These are phyloP conservation scores for Linhomoeus sp. DNA, from an alignment of 2,888 invertebrate genomes.

Conservation along the genomic window DNA sequence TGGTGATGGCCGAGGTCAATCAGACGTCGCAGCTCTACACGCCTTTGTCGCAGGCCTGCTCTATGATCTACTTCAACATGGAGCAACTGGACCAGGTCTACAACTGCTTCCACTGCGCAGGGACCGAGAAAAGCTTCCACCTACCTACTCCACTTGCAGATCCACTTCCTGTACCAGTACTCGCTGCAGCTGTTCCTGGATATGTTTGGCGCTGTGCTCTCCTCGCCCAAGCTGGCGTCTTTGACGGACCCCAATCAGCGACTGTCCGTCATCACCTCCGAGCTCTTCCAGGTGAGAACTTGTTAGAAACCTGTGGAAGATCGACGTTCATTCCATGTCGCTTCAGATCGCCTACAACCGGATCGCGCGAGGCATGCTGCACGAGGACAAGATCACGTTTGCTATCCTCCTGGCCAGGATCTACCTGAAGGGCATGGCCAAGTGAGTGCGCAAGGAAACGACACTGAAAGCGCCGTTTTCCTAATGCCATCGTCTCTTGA, in stretches of 20 bases:
- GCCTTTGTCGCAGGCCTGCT: slow-evolving; percentile 82
- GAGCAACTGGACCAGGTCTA: slow-evolving; percentile 63
- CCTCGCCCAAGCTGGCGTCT: slow-evolving; percentile 51
- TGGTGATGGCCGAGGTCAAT: slow-evolving; percentile 89
- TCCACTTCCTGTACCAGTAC: slow-evolving; percentile 96
- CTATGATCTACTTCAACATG: slow-evolving; percentile 96
- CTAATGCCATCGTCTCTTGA: not conserved
- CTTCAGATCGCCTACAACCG: slow-evolving; percentile 78
- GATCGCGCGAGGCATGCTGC: slow-evolving; percentile 90
- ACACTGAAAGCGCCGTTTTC: too few relatives aligned
- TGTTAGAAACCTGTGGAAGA: too few relatives aligned
- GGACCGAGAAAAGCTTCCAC: too few relatives aligned
- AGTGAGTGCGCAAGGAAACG: slow-evolving; percentile 18
- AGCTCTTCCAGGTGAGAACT: slow-evolving; percentile 57
- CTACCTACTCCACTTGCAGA: too few relatives aligned
- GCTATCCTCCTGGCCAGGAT: slow-evolving; percentile 87
- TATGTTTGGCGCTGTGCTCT: slow-evolving; percentile 81
- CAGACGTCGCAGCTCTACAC: slow-evolving; percentile 89
- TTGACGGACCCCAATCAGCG: slow-evolving; percentile 63
- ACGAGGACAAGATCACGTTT: slow-evolving; percentile 82
- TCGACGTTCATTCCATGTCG: slow-evolving; percentile 9
- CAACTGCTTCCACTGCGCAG: too few relatives aligned
- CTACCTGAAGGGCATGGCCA: slow-evolving; percentile 65
- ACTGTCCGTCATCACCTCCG: slow-evolving; percentile 67
- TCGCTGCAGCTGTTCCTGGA: slow-evolving; percentile 96